Base-by-base conservation (phyloP, 1,140 invertebrate species). In the Drosophila aff. region DNA sequence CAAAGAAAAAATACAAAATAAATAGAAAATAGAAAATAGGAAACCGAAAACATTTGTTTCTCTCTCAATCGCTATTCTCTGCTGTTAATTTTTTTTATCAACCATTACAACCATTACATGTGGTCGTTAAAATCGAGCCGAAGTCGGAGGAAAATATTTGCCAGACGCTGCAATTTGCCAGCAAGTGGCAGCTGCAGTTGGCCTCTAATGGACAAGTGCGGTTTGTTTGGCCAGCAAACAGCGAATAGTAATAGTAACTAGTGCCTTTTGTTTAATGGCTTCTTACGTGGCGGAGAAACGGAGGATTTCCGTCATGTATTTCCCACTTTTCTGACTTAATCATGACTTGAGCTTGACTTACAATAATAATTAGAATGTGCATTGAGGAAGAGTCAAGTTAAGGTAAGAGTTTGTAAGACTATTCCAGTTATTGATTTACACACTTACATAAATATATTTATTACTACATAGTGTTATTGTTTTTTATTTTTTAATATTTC, bases 81-180 rank as follows among this genome's bases (percentile, higher is more conserved):
- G 33, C 9, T 13, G 13, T 61, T 26, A 31, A 9, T 31, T 43
- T 46, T 23, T 49, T 40, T 53, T 47, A 69, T 28, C 46, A 69
- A 36, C 28, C 49, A 65, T 65, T 66, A 66, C 61, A 66, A 65
- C n/a, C n/a, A n/a, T n/a, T n/a, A n/a, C n/a, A 13, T 53, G 67
- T 53, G 47, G 15, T 50, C 23, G 23, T 44, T 46, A 65, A 71
- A 49, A 72, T 57, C 50, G 16, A 68, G 18, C 36, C n/a, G 5
- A 68, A 40, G 55, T 28, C 38, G 33, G 23, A 9, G 5, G 15
- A 0, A 63, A 67, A 63, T 67, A 63, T 63, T 67, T 36, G 31
- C 63, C n/a, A 66, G 21, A 16, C 55, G 18, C 13, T 40, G 62
- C 61, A 63, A 28, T 33, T 31, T 28, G 33, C 28, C 9, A 31